Evolutionary conservation across 2,113 vertebrate species (phyloP).

Genomic region (Engystomops pustulosus): DNA sequence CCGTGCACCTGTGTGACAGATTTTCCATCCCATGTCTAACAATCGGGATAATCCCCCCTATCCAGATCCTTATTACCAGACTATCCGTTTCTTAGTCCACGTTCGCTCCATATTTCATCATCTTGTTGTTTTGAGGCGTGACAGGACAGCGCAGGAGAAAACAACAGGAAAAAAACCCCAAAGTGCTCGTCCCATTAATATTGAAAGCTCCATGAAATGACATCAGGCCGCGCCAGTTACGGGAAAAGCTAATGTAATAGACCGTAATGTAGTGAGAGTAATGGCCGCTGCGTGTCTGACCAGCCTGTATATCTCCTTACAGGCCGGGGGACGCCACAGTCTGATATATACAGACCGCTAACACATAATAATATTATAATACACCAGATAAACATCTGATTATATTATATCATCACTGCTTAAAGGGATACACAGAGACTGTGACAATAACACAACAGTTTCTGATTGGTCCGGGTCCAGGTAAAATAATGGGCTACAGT

Average conservation of each 20-base stretch:
- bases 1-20: too few relatives aligned
- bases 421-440: neutral
- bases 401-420: neutral
- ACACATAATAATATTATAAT: neutral
- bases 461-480: neutral
- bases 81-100: too few relatives aligned
- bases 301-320: neutral
- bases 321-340: too few relatives aligned
- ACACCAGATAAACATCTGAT: neutral
- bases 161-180: neutral
- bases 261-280: slow-evolving; percentile 22
- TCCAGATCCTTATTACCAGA: too few relatives aligned
- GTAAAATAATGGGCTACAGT: too few relatives aligned
- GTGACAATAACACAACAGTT: neutral
- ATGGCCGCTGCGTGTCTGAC: slow-evolving; percentile 12
- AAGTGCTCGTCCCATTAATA: slow-evolving; percentile 1
- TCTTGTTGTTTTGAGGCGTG: too few relatives aligned
- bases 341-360: too few relatives aligned
- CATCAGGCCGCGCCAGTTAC: neutral
- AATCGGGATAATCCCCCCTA: too few relatives aligned
- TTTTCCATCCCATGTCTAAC: too few relatives aligned
- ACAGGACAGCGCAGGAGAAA: too few relatives aligned
- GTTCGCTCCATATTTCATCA: too few relatives aligned
- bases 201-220: slow-evolving; percentile 12
- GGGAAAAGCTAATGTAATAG: slow-evolving; percentile 38